Evolutionary conservation across 2,797 vertebrate species (phyloP).

Genomic region (Thaleichthys pacificus): DNA sequence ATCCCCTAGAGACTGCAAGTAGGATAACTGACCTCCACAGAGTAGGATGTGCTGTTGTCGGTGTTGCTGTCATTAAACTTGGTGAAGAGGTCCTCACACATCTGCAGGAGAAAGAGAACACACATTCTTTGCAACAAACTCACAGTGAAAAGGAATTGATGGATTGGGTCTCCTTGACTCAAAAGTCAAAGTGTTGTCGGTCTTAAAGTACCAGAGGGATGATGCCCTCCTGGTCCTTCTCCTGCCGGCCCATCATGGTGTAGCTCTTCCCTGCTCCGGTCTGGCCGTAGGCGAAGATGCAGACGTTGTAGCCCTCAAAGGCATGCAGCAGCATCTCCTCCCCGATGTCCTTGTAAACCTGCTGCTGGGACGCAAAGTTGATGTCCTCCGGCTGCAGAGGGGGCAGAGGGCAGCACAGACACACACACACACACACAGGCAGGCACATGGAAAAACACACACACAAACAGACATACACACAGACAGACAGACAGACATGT

Average conservation of each 20-base stretch:
- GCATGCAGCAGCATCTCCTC: conserved; percentile 90
- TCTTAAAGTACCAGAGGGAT: conserved; percentile 79
- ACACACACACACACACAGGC: background rate
- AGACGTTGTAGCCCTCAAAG: conserved; percentile 89
- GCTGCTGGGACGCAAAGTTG: conserved; percentile 86
- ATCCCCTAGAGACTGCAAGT: no score
- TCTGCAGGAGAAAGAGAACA: conserved; percentile 56
- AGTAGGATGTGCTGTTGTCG: conserved; percentile 88
- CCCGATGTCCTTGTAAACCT: conserved; percentile 86
- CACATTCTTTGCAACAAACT: no score
- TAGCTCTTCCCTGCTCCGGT: conserved; percentile 89
- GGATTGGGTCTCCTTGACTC: background rate
- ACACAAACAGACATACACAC: background rate
- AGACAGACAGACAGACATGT: background rate
- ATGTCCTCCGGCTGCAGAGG: conserved; percentile 80
- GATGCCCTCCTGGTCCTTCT: conserved; percentile 87
- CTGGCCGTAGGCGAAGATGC: conserved; percentile 89
- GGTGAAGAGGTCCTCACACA: conserved; percentile 89
- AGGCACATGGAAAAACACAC: background rate
- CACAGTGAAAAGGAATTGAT: background rate
- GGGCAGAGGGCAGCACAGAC: no score
- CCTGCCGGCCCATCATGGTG: conserved; percentile 91
- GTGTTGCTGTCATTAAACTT: conserved; percentile 82
- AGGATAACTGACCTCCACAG: conserved; percentile 79
- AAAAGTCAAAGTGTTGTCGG: background rate